Evolutionary conservation across 2,797 vertebrate species (phyloP).

Genomic region (Enteromius treurensis): DNA sequence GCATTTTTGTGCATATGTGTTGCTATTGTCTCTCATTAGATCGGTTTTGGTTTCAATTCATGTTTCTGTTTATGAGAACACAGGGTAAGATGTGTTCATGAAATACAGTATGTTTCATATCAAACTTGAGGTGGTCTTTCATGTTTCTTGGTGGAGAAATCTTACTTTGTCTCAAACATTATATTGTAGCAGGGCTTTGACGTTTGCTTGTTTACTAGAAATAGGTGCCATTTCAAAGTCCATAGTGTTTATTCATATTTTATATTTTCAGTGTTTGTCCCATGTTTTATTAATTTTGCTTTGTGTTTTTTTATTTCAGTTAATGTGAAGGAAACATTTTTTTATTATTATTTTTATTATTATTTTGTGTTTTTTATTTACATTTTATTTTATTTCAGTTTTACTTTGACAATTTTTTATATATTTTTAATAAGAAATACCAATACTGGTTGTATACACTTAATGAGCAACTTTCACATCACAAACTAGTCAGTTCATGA

Average conservation of each 20-base stretch:
- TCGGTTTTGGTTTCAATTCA: neutral
- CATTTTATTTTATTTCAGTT: neutral
- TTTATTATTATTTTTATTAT: too few species aligned
- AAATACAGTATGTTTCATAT: neutral
- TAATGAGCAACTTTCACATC: neutral
- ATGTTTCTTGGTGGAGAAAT: slow-evolving; percentile 2
- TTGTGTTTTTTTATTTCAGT: neutral
- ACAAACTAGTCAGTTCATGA: neutral
- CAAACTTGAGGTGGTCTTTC: neutral
- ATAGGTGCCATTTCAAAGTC: neutral
- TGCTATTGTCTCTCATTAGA: neutral
- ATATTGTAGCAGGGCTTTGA: neutral
- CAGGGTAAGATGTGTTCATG: neutral
- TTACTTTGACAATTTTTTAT: neutral
- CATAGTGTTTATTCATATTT: neutral
- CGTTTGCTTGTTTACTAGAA: neutral
- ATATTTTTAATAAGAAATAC: neutral
- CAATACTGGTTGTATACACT: neutral
- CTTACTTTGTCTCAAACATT: neutral
- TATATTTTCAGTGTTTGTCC: neutral
- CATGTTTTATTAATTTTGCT: neutral
- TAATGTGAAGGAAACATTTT: neutral
- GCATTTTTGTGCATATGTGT: slow-evolving; percentile 19
- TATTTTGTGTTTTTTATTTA: neutral
- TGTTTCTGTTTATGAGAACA: slow-evolving; percentile 31